A percentile compares a stretch with the other conserved stretches of the same genome.
Evolutionary conservation across 2,888 invertebrate genomes (phyloP).

Genomic region (Tenthredo amoena): DNA sequence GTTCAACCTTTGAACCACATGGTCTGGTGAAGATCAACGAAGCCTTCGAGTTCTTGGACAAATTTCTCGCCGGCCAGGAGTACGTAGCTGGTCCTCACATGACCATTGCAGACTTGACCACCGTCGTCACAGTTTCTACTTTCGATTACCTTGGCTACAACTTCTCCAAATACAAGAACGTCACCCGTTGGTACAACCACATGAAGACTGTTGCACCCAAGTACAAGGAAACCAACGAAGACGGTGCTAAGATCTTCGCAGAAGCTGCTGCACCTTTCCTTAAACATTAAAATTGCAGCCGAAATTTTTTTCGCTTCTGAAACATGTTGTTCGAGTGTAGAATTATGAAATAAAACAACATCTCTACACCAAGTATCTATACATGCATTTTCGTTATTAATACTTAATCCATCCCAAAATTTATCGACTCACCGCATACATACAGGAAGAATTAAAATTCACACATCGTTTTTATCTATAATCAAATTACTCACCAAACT

Average conservation of each 20-base stretch:
- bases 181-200: slow-evolving; percentile 83
- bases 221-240: slow-evolving; percentile 78
- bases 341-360: slow-evolving; percentile 11
- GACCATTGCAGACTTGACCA: slow-evolving; percentile 87
- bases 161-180: slow-evolving; percentile 82
- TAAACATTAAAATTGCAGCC: neutral
- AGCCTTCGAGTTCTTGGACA: slow-evolving; percentile 84
- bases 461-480: neutral
- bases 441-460: too few species aligned
- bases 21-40: slow-evolving; percentile 85
- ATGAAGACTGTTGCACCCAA: slow-evolving; percentile 82
- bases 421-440: neutral
- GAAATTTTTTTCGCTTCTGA: neutral
- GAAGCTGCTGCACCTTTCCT: slow-evolving; percentile 24
- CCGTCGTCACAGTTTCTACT: slow-evolving; percentile 86
- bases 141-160: slow-evolving; percentile 80
- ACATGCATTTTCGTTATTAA: neutral
- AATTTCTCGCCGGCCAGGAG: slow-evolving; percentile 83
- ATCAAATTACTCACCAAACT: neutral
- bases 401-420: neutral
- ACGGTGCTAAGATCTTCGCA: slow-evolving; percentile 64
- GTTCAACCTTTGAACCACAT: slow-evolving; percentile 81
- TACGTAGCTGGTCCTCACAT: slow-evolving; percentile 85
- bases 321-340: neutral
- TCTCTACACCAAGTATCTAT: neutral